Base-by-base conservation (phyloP, 2,888 invertebrate species). In the Heteromyza rotundicornis region DNA sequence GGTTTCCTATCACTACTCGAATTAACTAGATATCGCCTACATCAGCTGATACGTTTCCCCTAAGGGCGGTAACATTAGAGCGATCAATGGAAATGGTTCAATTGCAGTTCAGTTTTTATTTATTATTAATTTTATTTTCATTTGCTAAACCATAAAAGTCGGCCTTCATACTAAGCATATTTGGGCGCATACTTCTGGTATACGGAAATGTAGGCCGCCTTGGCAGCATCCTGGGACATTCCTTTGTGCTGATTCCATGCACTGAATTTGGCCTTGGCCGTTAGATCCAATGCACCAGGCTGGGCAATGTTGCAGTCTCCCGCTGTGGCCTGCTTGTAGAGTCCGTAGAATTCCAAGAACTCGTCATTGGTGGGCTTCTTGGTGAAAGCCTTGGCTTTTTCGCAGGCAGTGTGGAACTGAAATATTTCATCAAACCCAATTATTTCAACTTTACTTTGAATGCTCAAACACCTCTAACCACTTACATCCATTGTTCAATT, bases 241-340 rank as follows among this genome's bases (percentile, higher is more conserved):
- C 96, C 96, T 85, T 96, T 96, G 81, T 90, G 90, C 60, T 84
- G 85, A 68, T 87, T 88, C 98, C 98, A 98, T 2, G 94, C 90
- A 80, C 93, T 92, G 94, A 94, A 97, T 84, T 98, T 98, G 22
- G 96, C 96, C 81, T 93, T 95, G 68, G 92, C 96, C 84, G 92
- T 92, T 71, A 93, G 80, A 75, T 97, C 95, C 64, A 95, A 75
- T 84, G 95, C 87, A 58, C 95, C 94, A 60, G 97, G 97, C 71
- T 92, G 89, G 51, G 85, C 94, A 68, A 89, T 91, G 80, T 91
- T 91, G 69, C 89, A 87, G 78, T 96, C 94, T 0, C 95, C 96
- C 68, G 89, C 84, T 57, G 88, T 89, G 0, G 89, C 92, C 83
- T 96, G 96, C 80, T 96, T 96, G 86, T 86, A 96, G 3, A 95